These are phyloP conservation scores for Drosophila kikkawai DNA, from an alignment of 1,140 invertebrate genomes.

Conservation along the genomic window DNA sequence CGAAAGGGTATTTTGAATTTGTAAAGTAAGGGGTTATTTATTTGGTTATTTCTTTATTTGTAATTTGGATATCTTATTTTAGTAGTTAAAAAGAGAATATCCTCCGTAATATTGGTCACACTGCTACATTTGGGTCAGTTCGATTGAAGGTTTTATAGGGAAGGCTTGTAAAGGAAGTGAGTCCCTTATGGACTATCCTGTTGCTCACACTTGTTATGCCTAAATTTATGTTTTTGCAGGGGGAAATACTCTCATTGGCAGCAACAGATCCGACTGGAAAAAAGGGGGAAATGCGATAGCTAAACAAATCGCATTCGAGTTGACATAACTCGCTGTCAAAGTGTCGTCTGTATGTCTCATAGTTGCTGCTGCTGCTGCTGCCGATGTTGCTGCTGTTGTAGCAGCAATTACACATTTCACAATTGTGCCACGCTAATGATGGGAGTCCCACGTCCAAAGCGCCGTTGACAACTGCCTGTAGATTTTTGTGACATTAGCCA, in stretches of 20 bases:
- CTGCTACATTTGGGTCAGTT: background rate
- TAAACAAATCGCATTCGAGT: slow-evolving; percentile 80
- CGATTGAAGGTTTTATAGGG: background rate
- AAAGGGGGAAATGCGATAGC: slow-evolving; percentile 40
- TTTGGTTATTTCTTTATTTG: no score
- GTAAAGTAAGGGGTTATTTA: background rate
- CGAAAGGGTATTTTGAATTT: background rate
- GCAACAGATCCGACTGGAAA: slow-evolving; percentile 30
- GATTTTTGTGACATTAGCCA: slow-evolving; percentile 80
- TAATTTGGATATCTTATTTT: no score
- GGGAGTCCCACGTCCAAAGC: slow-evolving; percentile 77
- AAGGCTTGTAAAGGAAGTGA: background rate
- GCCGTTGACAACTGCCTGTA: slow-evolving; percentile 77
- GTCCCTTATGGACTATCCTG: background rate
- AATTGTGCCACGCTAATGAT: slow-evolving; percentile 83
- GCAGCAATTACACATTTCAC: slow-evolving; percentile 83
- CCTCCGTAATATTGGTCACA: background rate
- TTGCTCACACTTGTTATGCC: slow-evolving; percentile 26
- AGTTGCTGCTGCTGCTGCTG: slow-evolving; percentile 57
- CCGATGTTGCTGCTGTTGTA: slow-evolving; percentile 50
- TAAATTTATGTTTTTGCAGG: slow-evolving; percentile 61
- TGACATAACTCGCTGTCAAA: slow-evolving; percentile 82
- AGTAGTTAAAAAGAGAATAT: background rate
- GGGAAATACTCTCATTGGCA: slow-evolving; percentile 65
- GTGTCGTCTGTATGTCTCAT: slow-evolving; percentile 77